Conservation (phyloP, 2,888 invertebrate genomes). For the Drymonia ruficornis region DNA sequence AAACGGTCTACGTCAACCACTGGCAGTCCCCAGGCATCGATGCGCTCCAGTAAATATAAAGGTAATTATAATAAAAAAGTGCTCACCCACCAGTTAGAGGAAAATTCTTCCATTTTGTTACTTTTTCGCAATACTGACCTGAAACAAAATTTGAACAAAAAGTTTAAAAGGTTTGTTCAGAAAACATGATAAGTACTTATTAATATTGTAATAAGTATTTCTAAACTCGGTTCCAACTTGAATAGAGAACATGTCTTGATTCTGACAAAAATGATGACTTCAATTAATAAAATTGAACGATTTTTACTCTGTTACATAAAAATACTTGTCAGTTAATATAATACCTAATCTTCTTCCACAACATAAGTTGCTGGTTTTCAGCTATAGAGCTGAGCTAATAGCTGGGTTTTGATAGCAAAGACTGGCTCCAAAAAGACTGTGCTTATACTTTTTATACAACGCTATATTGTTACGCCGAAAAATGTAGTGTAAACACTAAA, state of each 20-base stretch:
- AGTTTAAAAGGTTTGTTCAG: slow-evolving; percentile 7
- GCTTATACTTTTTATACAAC: neutral
- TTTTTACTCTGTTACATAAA: too few relatives aligned
- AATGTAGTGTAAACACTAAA: too few relatives aligned
- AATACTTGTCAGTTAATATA: too few relatives aligned
- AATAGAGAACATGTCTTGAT: neutral
- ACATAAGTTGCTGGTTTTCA: neutral
- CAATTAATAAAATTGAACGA: too few relatives aligned
- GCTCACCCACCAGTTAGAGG: slow-evolving; percentile 30
- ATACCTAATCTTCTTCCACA: neutral
- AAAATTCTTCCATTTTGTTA: slow-evolving; percentile 15
- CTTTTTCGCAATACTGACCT: slow-evolving; percentile 43
- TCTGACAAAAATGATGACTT: too few relatives aligned
- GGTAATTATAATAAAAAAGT: slow-evolving; percentile 34
- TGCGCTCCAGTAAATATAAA: slow-evolving; percentile 36
- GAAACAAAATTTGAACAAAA: slow-evolving; percentile 38
- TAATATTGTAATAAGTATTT: neutral
- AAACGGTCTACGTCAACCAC: slow-evolving; percentile 20
- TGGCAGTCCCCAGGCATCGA: slow-evolving; percentile 9
- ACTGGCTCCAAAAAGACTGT: neutral
- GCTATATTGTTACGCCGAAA: too few relatives aligned
- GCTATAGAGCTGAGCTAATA: too few relatives aligned
- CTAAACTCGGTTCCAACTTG: neutral
- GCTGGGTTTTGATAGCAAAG: too few relatives aligned
- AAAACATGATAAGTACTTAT: neutral